Percentiles rank a stretch among this genome's conserved stretches.
phyloP scores from a whole-genome alignment of 2,113 vertebrate species.

The Struthidea cinerea region DNA sequence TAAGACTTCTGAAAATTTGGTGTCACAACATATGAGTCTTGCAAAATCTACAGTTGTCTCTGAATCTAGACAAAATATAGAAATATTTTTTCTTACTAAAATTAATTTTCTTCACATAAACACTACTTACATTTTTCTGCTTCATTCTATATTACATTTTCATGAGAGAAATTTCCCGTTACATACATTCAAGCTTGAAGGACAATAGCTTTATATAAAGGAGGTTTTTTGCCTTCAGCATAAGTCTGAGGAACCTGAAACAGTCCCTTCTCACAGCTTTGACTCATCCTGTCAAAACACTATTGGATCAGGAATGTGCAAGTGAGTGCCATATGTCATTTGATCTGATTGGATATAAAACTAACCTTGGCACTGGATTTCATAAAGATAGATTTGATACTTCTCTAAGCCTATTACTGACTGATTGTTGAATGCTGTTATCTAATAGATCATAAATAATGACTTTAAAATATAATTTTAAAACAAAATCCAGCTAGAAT shows the following conservation, averaged over 20 bases:
- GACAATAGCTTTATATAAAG: not conserved
- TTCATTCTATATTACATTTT: not conserved
- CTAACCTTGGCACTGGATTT: not conserved
- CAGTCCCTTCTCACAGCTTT: not conserved
- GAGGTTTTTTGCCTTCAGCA: not conserved
- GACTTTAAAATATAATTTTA: not conserved
- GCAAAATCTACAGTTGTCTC: accelerated
- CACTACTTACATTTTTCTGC: not conserved
- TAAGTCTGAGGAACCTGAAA: not conserved
- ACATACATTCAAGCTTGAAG: not conserved
- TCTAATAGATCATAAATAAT: not conserved
- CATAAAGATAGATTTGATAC: not conserved
- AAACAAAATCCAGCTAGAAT: not conserved
- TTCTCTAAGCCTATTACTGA: not conserved
- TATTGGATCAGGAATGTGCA: not conserved
- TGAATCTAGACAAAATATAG: not conserved
- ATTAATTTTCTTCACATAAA: not conserved
- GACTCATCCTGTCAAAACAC: not conserved
- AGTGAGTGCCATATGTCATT: not conserved
- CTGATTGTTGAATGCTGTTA: not conserved
- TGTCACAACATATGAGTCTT: not conserved
- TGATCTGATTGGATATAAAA: not conserved
- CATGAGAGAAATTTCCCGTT: not conserved
- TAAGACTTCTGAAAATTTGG: not conserved
- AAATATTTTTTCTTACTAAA: not conserved